These are phyloP conservation scores for Esox masquinongy DNA, from an alignment of 2,797 vertebrate species.

Conservation along the genomic window DNA sequence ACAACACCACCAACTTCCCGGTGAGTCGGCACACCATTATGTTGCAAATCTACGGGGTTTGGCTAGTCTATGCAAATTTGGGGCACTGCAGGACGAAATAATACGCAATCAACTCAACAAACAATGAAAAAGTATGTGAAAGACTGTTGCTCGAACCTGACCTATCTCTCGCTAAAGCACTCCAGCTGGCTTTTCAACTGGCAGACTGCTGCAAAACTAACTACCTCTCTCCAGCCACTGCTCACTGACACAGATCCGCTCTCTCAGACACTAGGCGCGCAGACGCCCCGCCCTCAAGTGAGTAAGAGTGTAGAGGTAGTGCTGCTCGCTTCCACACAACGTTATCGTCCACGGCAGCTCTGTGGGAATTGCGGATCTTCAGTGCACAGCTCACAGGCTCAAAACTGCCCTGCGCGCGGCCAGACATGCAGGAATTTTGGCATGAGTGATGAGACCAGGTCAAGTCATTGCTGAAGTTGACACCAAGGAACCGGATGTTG, in stretches of 20 bases:
- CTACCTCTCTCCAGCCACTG: no score
- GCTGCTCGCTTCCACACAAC: neutral
- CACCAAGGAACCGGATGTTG: no score
- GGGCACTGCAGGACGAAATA: constrained; percentile 7
- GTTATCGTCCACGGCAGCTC: neutral
- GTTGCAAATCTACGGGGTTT: constrained; percentile 7
- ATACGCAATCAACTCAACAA: constrained; percentile 10
- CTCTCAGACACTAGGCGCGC: neutral
- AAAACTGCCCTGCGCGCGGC: constrained; percentile 1
- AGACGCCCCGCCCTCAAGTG: neutral
- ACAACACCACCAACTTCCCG: neutral
- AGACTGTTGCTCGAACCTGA: neutral
- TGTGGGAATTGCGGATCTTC: constrained; percentile 13
- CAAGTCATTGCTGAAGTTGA: no score
- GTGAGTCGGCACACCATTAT: constrained; percentile 15
- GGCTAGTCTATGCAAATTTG: neutral
- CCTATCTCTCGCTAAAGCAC: no score
- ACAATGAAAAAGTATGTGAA: neutral
- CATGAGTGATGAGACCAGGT: no score
- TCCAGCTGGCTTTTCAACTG: no score
- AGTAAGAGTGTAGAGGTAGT: neutral
- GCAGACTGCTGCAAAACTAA: no score
- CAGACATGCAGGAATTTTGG: neutral
- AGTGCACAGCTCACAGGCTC: no score
- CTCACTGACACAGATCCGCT: no score